phyloP scores from a whole-genome alignment of 2,113 vertebrate genomes.

The Neomonachus schauinslandi region DNA sequence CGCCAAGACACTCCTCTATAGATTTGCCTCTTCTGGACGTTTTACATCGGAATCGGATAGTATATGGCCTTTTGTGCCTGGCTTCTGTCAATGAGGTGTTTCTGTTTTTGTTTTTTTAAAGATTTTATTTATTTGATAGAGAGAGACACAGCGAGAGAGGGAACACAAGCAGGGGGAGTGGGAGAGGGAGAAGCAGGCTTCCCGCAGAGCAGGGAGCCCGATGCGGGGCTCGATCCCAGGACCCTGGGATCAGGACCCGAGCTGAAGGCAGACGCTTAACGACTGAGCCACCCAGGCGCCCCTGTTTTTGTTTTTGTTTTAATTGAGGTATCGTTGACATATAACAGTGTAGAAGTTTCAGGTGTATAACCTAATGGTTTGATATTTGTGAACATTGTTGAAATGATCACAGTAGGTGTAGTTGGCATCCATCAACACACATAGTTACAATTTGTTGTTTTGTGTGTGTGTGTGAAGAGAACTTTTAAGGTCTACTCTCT shows the following conservation, averaged over 20 bases:
- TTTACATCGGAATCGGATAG: not conserved
- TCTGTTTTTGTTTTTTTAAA: not conserved
- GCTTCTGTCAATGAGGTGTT: not conserved
- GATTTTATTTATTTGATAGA: too few species aligned
- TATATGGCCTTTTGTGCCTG: not conserved
- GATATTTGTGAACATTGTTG: not conserved
- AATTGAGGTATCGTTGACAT: not conserved
- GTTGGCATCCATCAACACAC: not conserved
- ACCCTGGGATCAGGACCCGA: too few species aligned
- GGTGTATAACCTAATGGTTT: not conserved
- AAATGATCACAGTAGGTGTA: not conserved
- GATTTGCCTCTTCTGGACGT: not conserved
- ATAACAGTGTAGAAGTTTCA: not conserved
- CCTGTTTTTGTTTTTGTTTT: not conserved
- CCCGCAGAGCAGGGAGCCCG: too few species aligned
- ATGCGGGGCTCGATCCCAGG: too few species aligned
- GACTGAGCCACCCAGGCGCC: too few species aligned
- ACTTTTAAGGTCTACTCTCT: not conserved
- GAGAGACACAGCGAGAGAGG: too few species aligned
- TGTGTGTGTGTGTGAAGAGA: not conserved
- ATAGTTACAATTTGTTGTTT: not conserved
- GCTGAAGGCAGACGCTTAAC: too few species aligned
- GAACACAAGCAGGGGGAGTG: too few species aligned
- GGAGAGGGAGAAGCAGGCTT: too few species aligned
- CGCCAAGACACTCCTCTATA: fast-evolving